Evolutionary conservation across 2,113 vertebrate genomes (phyloP), one percentile per base, ranked within the genome.

Genomic region (Paedocypris sp.): DNA sequence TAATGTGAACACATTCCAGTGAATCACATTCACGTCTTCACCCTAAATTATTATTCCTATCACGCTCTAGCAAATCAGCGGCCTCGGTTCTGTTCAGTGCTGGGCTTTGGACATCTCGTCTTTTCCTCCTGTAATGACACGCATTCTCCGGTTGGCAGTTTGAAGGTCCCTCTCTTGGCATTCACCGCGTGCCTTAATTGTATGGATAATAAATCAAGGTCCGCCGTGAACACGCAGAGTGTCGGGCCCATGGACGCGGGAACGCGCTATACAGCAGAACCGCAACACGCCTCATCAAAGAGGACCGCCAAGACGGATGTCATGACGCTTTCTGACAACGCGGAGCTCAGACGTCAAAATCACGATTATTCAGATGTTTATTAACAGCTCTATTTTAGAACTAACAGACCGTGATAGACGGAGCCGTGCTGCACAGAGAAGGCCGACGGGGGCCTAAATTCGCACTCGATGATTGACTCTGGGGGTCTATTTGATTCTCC

Each of bases 161-260:
- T 75, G 71, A 72, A 75, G 66, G 67, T 70, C 68, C 74, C 79
- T 77, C 85, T 87, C 85, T 88, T 88, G 85, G 85, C 86, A 88
- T 88, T 88, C 85, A 88, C 86, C 86, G 86, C 86, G 86, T 88
- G 86, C 86, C 86, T 88, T 88, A 87, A 88, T 88, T 87, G 86
- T 86, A 78, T 87, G 69, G 77, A 83, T 86, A 83, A 86, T 88
- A 89, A 90, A 91, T 91, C 89, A 92, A 92, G 90, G 90, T 91
- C 88, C 89, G 83, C 90, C 84, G 89, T 90, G 90, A 91, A 90
- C 91, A 92, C 87, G 89, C 84, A 86, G 88, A 91, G 91, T 65
- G 79, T 80, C 64, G 82, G 74, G 75, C 83, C 75, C 31, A 9
- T 41, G 53, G 42, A 23, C 20, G 35, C 42, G 42, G 16, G 52